Conservation (phyloP, 1,140 invertebrate species). For the Pseudomyrmex cubaensis region DNA sequence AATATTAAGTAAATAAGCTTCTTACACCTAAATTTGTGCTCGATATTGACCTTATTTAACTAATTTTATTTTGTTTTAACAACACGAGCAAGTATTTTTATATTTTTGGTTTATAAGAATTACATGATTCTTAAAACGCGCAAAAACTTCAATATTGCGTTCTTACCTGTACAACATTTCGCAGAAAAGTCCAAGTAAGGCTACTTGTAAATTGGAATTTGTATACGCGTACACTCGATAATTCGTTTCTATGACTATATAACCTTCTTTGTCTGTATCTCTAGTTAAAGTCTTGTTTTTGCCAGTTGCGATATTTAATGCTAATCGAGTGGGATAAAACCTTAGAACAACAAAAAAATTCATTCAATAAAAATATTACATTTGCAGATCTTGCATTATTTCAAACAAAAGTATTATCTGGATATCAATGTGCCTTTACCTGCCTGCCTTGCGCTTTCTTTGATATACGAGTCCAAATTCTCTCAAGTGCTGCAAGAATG, state of each 20-base stretch:
- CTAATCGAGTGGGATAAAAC: conserved; percentile 97
- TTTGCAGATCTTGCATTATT: background rate
- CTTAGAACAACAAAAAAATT: conserved; percentile 71
- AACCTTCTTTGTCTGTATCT: conserved; percentile 89
- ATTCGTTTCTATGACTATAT: conserved; percentile 98
- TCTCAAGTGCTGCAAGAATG: conserved; percentile 97
- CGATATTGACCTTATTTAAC: no score
- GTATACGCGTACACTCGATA: conserved; percentile 99
- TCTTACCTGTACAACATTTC: conserved; percentile 94
- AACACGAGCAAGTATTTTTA: no score
- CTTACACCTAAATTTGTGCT: no score
- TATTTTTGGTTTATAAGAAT: no score
- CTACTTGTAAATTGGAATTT: conserved; percentile 96
- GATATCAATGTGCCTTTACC: conserved; percentile 71
- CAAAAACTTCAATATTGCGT: background rate
- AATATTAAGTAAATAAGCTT: no score
- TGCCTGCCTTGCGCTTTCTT: conserved; percentile 89
- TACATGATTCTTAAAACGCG: conserved; percentile 22
- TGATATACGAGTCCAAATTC: conserved; percentile 99
- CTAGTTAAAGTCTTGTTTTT: conserved; percentile 85
- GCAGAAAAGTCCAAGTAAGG: conserved; percentile 95
- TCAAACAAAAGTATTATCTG: conserved; percentile 19
- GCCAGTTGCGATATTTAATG: conserved; percentile 94
- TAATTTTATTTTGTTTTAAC: no score
- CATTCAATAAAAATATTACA: conserved; percentile 37